Percentiles rank a stretch among this genome's conserved stretches.
phyloP scores from a whole-genome alignment of 2,888 invertebrate species.

The Syritta pipiens region DNA sequence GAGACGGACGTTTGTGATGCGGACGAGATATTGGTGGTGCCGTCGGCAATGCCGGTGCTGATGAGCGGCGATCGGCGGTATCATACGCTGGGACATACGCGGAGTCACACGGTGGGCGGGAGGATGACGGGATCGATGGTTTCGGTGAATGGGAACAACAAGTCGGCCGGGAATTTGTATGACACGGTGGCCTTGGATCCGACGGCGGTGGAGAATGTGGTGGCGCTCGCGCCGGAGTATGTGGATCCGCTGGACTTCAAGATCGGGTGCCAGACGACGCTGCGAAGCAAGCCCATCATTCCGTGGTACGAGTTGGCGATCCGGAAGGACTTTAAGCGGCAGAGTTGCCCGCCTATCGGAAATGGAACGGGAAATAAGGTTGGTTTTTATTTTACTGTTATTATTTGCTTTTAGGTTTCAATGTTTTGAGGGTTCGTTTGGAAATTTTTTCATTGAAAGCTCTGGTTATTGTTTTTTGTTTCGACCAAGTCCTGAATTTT shows the following conservation, averaged over 20 bases:
- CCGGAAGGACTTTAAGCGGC: constrained; percentile 85
- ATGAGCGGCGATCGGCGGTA: constrained; percentile 77
- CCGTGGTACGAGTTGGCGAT: constrained; percentile 95
- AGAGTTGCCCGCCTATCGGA: constrained; percentile 88
- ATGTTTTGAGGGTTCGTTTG: background rate
- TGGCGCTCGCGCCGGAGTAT: constrained; percentile 77
- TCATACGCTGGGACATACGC: constrained; percentile 78
- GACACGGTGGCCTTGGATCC: constrained; percentile 73
- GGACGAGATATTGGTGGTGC: constrained; percentile 12
- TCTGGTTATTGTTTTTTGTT: too few species aligned
- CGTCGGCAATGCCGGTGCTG: constrained; percentile 74
- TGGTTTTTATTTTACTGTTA: constrained; percentile 52
- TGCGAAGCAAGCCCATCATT: constrained; percentile 85
- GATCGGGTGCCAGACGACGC: constrained; percentile 84
- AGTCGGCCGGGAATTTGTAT: constrained; percentile 77
- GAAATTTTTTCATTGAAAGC: background rate
- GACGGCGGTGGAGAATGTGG: constrained; percentile 70
- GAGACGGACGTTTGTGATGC: constrained; percentile 45
- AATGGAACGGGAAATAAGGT: constrained; percentile 75
- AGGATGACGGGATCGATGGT: constrained; percentile 75
- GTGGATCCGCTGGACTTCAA: constrained; percentile 83
- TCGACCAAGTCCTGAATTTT: too few species aligned
- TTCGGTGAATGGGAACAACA: constrained; percentile 71
- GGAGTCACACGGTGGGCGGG: constrained; percentile 77
- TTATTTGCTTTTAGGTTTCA: background rate